Base-by-base conservation (phyloP, 2,113 vertebrate genomes). In the Hassar affinis region DNA sequence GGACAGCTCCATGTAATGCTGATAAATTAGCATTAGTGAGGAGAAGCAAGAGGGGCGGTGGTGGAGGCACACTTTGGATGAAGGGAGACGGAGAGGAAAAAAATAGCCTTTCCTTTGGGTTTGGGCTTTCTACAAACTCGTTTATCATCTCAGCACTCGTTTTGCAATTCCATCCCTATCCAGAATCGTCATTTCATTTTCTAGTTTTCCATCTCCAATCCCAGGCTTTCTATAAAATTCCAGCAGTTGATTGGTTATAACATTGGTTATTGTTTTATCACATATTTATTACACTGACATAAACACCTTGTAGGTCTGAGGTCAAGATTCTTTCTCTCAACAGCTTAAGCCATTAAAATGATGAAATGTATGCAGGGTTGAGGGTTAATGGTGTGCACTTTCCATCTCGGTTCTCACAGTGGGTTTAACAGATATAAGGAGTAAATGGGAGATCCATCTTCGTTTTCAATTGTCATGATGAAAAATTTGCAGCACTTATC, bases 11-110 rank as follows among this genome's bases (percentile, higher is more conserved):
- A 89, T 93, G 91, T 95, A 94, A 95, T 94, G 88, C 91, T 94
- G 94, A 95, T 94, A 92, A 94, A 95, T 94, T 92, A 93, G 92
- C 92, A 94, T 94, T 94, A 93, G 91, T 88, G 88, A 87, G 87
- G 80, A 90, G 90, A 91, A 87, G 91, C 78, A 81, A 76, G 86
- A 87, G 68, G 27, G 84, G 80, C 79, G 59, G 66, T 77, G 64
- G 27, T 45, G 38, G 77, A 76, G 82, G 83, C 61, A 33, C 42
- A 77, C 56, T 72, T 81, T 74, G 47, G 35, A 42, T 30, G 38
- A 52, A 42, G 17, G 82, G 78, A 38, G 62, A 79, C 45, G 47
- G 54, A 62, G 30, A 27, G 83, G 38, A 85, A 80, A 42, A 86
- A 80, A 84, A 56, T 83, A 72, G 85, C 35, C 85, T 91, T 94